These are phyloP conservation scores for Dendroctonus valens DNA, from an alignment of 1,140 invertebrate genomes.

Conservation along the genomic window DNA sequence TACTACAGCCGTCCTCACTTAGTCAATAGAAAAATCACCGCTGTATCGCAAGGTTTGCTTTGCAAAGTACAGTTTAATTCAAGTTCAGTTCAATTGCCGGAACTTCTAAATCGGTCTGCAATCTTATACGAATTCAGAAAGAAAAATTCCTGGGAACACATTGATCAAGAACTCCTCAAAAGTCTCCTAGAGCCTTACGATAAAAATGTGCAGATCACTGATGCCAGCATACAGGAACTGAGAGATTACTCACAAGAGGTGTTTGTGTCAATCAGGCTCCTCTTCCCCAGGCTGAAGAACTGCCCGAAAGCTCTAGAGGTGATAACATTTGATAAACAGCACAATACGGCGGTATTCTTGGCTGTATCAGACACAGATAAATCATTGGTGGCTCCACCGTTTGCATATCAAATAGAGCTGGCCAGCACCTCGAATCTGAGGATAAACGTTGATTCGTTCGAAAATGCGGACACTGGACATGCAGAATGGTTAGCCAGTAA, in stretches of 20 bases:
- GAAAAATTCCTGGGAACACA: slow-evolving; percentile 34
- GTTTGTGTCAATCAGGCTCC: slow-evolving; percentile 45
- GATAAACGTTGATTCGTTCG: slow-evolving; percentile 39
- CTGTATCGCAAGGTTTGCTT: slow-evolving; percentile 37
- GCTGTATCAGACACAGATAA: slow-evolving; percentile 36
- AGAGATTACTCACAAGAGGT: slow-evolving; percentile 27
- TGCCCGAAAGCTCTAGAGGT: slow-evolving; percentile 44
- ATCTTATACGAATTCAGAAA: slow-evolving; percentile 45
- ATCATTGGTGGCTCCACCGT: slow-evolving; percentile 38
- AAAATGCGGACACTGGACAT: slow-evolving; percentile 47
- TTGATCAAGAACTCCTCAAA: slow-evolving; percentile 38
- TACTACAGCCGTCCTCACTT: slow-evolving; percentile 47
- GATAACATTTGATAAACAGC: slow-evolving; percentile 44
- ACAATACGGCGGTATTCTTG: slow-evolving; percentile 40
- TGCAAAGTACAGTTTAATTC: slow-evolving; percentile 38
- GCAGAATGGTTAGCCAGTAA: slow-evolving; percentile 57
- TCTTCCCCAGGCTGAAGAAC: slow-evolving; percentile 39
- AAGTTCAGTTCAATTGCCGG: slow-evolving; percentile 30
- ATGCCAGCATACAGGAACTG: slow-evolving; percentile 32
- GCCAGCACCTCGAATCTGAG: slow-evolving; percentile 34
- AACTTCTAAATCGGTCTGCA: slow-evolving; percentile 37
- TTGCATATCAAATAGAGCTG: slow-evolving; percentile 45
- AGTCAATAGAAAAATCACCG: slow-evolving; percentile 45
- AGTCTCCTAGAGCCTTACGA: slow-evolving; percentile 43
- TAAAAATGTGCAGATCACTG: slow-evolving; percentile 38